A percentile compares a stretch with the other conserved stretches of the same genome.
Conservation (phyloP, 2,888 invertebrate genomes). For the Himalopsyche tibetana region DNA sequence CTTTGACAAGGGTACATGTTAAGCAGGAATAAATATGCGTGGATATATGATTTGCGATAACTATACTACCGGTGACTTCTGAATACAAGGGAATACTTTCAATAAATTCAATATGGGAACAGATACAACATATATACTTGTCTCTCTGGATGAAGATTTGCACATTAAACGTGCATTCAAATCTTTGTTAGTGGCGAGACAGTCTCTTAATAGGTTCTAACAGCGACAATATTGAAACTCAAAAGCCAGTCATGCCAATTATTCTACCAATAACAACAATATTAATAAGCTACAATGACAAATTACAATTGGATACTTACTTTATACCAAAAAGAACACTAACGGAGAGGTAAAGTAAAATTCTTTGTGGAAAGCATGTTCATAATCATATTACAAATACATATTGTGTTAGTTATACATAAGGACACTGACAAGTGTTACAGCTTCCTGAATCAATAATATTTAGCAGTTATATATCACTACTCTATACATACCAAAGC, state of each 20-base stretch:
- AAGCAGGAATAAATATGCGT: constrained; percentile 11
- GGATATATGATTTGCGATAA: constrained; percentile 1
- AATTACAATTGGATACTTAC: too few relatives aligned
- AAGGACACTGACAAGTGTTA: too few relatives aligned
- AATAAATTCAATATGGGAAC: too few relatives aligned
- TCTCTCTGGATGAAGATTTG: too few relatives aligned
- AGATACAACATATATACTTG: too few relatives aligned
- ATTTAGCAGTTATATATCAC: too few relatives aligned
- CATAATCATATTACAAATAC: not conserved
- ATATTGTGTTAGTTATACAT: constrained; percentile 2
- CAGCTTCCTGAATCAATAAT: too few relatives aligned
- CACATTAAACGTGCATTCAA: not conserved
- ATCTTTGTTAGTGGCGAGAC: not conserved
- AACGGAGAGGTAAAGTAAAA: not conserved
- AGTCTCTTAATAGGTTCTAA: not conserved
- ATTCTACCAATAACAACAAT: not conserved
- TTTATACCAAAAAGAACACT: not conserved
- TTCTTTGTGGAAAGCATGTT: constrained; percentile 37
- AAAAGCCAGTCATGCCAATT: constrained; percentile 8
- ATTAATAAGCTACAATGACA: not conserved
- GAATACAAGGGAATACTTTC: too few relatives aligned
- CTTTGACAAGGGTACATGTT: not conserved
- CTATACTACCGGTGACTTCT: too few relatives aligned
- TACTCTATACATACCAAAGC: too few relatives aligned
- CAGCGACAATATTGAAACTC: not conserved